Evolutionary conservation across 2,888 invertebrate species (phyloP), one percentile per base, ranked within the genome.

Genomic region (Hololepta plana): DNA sequence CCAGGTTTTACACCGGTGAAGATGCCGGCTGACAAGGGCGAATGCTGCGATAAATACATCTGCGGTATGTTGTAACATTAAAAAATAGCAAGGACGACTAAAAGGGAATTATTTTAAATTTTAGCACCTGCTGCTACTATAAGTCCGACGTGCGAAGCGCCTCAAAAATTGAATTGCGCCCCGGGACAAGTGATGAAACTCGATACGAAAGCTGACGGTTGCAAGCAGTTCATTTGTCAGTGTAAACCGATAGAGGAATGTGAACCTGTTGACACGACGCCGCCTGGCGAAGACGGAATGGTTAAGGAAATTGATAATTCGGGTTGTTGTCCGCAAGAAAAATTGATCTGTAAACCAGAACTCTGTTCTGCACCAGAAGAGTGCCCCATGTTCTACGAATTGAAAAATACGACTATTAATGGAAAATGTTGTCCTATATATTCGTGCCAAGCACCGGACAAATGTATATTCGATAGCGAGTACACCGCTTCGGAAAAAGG

Each of bases 181-280:
- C 64, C 57, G 26, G 76, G 70, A 6, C 82, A 84, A 51, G 60
- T 65, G 4, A 60, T 72, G 38, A 80, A 79, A 44, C 55, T 70
- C 30, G 67, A 68, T 38, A 67, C 58, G 1, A 67, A 63, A 15
- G 34, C 64, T 1, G 62, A 71, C 38, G 74, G 72, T 4, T 84
- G 84, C 49, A 66, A 66, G 15, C 67, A 72, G 38, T 79, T 72
- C 35, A 62, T 75, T 32, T 84, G 84, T 42, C 80, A 76, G 55
- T 84, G 84, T 43, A 69, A 70, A 43, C 76, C 77, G 0, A 49
- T 58, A 3, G 67, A 69, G 21, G 70, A 81, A 35, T 84, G 84
- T 43, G 67, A 67, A 4, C 45, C 49, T 1, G 40, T 66, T 2
- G 62, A 59, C 27, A 37, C 36, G 3, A 34, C 35, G 9, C 19